Evolutionary conservation across 2,888 invertebrate genomes (phyloP).

Genomic region (Yponomeuta sedellus): DNA sequence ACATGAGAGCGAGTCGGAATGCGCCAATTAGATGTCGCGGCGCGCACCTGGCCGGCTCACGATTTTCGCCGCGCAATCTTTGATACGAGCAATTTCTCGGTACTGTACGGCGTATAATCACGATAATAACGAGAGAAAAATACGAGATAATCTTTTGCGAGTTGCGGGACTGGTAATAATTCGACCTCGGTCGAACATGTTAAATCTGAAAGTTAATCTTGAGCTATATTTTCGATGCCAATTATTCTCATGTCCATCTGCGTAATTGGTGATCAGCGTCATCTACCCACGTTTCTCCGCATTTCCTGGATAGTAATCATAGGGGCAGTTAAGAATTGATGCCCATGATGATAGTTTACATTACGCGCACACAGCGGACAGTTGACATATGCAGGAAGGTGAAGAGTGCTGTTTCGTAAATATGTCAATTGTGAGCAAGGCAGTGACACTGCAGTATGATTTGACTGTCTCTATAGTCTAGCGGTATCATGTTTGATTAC

Average conservation of each 20-base stretch:
- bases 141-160: neutral
- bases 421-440: too few relatives aligned
- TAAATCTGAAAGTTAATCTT: neutral
- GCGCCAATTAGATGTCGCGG: conserved; percentile 62
- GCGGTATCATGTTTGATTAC: too few relatives aligned
- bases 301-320: neutral
- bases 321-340: neutral
- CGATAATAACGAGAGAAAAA: conserved; percentile 3
- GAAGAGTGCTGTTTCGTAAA: too few relatives aligned
- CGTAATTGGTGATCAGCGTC: neutral
- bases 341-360: neutral
- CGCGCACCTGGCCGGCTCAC: conserved; percentile 62
- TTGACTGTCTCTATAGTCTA: too few relatives aligned
- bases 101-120: conserved; percentile 5
- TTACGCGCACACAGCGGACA: neutral
- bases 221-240: neutral
- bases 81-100: conserved; percentile 27
- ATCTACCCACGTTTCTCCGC: neutral
- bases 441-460: too few relatives aligned
- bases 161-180: neutral
- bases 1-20: conserved; percentile 60
- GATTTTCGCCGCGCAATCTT: conserved; percentile 50
- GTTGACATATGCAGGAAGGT: too few relatives aligned
- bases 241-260: neutral
- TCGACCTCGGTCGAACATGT: neutral